Evolutionary conservation across 2,113 vertebrate genomes (phyloP).

Genomic region (Cyanistes caeruleus): DNA sequence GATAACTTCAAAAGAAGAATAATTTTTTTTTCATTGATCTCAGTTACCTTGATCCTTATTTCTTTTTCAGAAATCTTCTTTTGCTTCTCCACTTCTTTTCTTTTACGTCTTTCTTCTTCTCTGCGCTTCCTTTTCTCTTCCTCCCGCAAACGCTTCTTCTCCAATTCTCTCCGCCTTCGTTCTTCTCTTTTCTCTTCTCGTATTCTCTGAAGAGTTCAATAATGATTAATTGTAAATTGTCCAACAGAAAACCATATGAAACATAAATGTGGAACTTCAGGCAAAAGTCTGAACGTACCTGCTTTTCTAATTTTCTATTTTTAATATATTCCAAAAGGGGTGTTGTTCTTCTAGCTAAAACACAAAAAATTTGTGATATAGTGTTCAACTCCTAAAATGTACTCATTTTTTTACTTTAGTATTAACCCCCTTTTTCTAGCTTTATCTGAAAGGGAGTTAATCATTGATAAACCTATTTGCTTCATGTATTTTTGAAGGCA

Average conservation of each 20-base stretch:
- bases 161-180: constrained; percentile 88
- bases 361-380: constrained; percentile 69
- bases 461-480: not conserved
- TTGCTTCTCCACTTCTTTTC: constrained; percentile 91
- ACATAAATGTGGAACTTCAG: constrained; percentile 42
- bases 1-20: not conserved
- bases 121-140: constrained; percentile 93
- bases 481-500: not conserved
- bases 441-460: constrained; percentile 45
- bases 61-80: constrained; percentile 90
- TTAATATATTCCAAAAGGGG: constrained; percentile 98
- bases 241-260: not conserved
- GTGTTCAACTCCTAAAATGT: constrained; percentile 63
- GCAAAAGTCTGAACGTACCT: constrained; percentile 81
- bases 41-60: constrained; percentile 89
- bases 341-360: constrained; percentile 94
- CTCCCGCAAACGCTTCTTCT: constrained; percentile 91
- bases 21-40: not conserved
- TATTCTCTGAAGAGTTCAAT: constrained; percentile 82
- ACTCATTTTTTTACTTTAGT: constrained; percentile 58
- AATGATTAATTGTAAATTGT: not conserved
- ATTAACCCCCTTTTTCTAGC: constrained; percentile 32
- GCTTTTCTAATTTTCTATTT: constrained; percentile 98
- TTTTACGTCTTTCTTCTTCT: constrained; percentile 90
- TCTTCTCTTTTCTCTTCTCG: constrained; percentile 96